Evolutionary conservation across 2,113 vertebrate genomes (phyloP).

Genomic region (Turnix velox): DNA sequence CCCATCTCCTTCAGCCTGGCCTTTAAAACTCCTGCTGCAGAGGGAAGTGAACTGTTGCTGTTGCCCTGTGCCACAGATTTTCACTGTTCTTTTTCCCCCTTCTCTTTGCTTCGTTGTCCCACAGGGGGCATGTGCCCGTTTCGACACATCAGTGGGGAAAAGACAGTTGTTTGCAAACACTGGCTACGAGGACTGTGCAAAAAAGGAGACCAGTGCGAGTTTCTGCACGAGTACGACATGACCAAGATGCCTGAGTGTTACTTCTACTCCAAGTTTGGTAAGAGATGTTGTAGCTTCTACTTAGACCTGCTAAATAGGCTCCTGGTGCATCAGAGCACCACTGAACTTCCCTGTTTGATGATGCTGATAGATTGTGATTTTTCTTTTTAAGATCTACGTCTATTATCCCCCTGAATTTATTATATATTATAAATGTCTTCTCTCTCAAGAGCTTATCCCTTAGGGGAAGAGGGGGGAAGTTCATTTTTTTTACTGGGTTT

Average conservation of each 20-base stretch:
- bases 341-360: background rate
- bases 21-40: background rate
- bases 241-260: slow-evolving; percentile 99
- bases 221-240: slow-evolving; percentile 98
- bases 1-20: too few relatives aligned
- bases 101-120: background rate
- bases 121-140: slow-evolving; percentile 97
- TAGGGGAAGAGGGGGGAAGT: background rate
- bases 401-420: background rate
- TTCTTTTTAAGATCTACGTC: background rate
- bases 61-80: background rate
- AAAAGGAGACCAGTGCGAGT: slow-evolving; percentile 99
- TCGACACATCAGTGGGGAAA: slow-evolving; percentile 96
- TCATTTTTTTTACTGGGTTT: background rate
- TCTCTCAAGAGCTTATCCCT: background rate
- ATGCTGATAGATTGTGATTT: background rate
- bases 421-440: background rate
- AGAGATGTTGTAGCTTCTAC: background rate
- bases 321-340: background rate
- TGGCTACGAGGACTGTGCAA: slow-evolving; percentile 98
- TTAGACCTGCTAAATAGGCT: background rate
- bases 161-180: slow-evolving; percentile 98
- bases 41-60: accelerated
- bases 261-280: slow-evolving; percentile 99
- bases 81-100: background rate